Base-by-base conservation (phyloP, 2,888 invertebrate genomes). In the Salpingus planirostris region DNA sequence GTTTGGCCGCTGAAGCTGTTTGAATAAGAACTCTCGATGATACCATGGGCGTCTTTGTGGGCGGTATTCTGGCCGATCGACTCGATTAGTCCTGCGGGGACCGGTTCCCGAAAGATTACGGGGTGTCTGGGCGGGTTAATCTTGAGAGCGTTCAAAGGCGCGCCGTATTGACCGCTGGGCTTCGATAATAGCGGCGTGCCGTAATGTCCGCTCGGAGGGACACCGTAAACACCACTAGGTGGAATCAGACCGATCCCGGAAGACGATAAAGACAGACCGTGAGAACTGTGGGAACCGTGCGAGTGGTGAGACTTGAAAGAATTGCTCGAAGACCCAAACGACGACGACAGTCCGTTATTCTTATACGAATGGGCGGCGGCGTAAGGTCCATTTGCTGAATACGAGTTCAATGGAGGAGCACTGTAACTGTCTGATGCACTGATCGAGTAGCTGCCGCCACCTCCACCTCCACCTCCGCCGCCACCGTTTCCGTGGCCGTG, bases 51-150 rank as follows among this genome's bases (percentile, higher is more conserved):
- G 50, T 80, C 78, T 44, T 79, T 73, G 11, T 76, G 74, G 27
- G 73, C 71, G 0, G 75, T 76, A 1, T 71, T 67, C 29, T 78
- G 73, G 0, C 73, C 80, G 40, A 78, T 75, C 29, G 73, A 78
- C 43, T 79, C 72, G 2, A 84, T 64, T 3, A 86, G 60, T 0
- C 80, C 81, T 28, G 73, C 68, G 0, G 84, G 83, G 0, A 86
- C 79, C 0, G 80, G 74, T n/a, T 82, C 79, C 25, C 82, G 70
- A 59, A 82, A 84, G 43, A 78, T 73, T 3, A 84, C 71, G 0
- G 86, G 85, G 15, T 70, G 69, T 50, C 68, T 69, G 1, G 76
- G 75, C 1, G 58, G 57, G 27, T 56, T 62, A 2, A 67, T 64
- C 2, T 70, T 68, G 0, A 67, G 55, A 40, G 49, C 44, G 42